These are phyloP conservation scores for Diglossa brunneiventris DNA, from an alignment of 2,113 vertebrate species.

Conservation along the genomic window DNA sequence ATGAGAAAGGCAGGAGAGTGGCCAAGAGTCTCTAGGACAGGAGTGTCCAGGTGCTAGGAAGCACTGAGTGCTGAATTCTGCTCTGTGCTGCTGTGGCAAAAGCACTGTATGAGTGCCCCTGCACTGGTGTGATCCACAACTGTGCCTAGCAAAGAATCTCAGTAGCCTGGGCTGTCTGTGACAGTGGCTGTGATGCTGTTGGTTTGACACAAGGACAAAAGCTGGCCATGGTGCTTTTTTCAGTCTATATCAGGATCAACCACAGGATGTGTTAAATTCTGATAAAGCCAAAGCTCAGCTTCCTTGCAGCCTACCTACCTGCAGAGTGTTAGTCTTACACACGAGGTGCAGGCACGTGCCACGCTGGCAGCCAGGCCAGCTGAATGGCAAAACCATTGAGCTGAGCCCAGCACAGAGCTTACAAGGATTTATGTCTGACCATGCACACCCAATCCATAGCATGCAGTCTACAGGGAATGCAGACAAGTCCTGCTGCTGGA, in stretches of 20 bases:
- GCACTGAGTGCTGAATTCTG: background rate
- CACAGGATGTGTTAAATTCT: background rate
- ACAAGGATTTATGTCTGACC: background rate
- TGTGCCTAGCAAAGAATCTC: background rate
- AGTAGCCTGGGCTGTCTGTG: background rate
- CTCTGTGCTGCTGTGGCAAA: background rate
- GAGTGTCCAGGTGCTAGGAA: background rate
- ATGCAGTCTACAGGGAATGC: background rate
- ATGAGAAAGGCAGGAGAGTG: background rate
- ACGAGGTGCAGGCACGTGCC: accelerated
- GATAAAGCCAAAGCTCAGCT: background rate
- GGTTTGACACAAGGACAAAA: background rate
- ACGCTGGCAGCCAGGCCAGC: background rate
- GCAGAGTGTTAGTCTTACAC: background rate
- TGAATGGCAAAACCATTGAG: background rate
- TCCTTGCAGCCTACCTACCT: background rate
- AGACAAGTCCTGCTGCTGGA: background rate
- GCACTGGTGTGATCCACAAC: background rate
- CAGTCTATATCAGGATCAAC: background rate
- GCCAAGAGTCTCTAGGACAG: background rate
- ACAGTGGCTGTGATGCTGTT: background rate
- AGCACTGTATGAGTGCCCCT: background rate
- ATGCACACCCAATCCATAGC: background rate
- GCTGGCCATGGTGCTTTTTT: background rate
- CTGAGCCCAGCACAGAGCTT: background rate